phyloP scores from a whole-genome alignment of 1,140 invertebrate genomes.

The Trypoxylus dichotomus region DNA sequence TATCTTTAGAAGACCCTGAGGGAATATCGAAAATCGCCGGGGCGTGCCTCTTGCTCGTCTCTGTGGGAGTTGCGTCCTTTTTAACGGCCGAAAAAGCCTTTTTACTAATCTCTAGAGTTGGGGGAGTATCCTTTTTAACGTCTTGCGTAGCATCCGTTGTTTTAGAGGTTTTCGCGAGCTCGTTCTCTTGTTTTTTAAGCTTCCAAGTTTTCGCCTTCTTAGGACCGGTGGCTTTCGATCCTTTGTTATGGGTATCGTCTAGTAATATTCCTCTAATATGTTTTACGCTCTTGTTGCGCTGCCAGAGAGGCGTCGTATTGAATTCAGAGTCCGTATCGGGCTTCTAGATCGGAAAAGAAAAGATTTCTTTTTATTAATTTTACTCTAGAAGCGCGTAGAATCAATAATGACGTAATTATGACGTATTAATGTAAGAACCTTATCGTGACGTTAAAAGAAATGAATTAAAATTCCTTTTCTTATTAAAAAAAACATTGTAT shows the following conservation, averaged over 20 bases:
- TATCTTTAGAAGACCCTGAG: too few species aligned
- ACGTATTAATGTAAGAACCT: too few species aligned
- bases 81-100: neutral
- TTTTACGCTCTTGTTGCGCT: slow-evolving; percentile 54
- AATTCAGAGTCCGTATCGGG: slow-evolving; percentile 50
- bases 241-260: slow-evolving; percentile 50
- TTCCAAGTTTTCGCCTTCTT: neutral
- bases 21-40: too few species aligned
- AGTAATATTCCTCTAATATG: slow-evolving; percentile 65
- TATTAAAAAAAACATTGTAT: too few species aligned
- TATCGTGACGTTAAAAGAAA: too few species aligned
- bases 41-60: neutral
- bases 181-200: neutral
- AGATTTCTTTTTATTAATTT: neutral
- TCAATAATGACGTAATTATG: too few species aligned
- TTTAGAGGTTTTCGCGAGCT: neutral
- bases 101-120: neutral
- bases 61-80: neutral
- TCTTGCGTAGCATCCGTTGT: neutral
- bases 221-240: neutral
- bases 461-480: neutral
- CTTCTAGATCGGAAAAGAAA: slow-evolving; percentile 16
- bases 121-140: neutral
- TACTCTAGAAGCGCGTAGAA: too few species aligned
- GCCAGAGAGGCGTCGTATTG: slow-evolving; percentile 64